Percentiles rank a stretch among this genome's conserved stretches.
phyloP scores from a whole-genome alignment of 1,140 invertebrate genomes.

The Coptotermes formosanus region DNA sequence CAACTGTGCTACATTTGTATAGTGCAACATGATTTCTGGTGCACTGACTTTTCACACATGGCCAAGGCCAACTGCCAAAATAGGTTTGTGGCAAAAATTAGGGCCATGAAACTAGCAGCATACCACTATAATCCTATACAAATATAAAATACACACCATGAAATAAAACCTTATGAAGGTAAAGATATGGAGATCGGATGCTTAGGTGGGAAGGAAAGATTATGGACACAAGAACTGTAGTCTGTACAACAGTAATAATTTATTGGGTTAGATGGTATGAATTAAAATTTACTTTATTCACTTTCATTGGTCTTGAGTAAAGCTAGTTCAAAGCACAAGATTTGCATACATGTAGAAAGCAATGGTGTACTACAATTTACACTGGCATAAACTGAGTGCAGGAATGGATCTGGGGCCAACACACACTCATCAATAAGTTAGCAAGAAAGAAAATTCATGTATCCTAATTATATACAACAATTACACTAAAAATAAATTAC shows the following conservation, averaged over 20 bases:
- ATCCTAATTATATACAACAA: neutral
- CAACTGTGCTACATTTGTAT: too few relatives aligned
- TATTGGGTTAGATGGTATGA: neutral
- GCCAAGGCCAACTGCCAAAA: too few relatives aligned
- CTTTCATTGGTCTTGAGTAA: constrained; percentile 23
- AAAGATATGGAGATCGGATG: too few relatives aligned
- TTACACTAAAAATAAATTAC: neutral
- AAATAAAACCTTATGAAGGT: too few relatives aligned
- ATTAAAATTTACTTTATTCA: constrained; percentile 9
- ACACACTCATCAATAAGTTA: constrained; percentile 13
- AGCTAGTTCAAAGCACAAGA: constrained; percentile 24
- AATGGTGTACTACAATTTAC: neutral
- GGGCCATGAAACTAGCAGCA: too few relatives aligned
- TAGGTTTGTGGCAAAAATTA: too few relatives aligned
- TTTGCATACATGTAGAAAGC: constrained; percentile 22
- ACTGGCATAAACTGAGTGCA: neutral
- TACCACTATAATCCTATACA: too few relatives aligned
- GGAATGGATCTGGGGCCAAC: neutral
- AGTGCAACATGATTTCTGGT: too few relatives aligned
- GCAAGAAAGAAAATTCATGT: neutral
- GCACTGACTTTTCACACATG: too few relatives aligned
- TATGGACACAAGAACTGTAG: too few relatives aligned
- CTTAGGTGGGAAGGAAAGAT: too few relatives aligned
- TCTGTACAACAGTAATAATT: neutral
- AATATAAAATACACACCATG: too few relatives aligned